Base-by-base conservation (phyloP, 2,797 vertebrate genomes). In the Prunella strophiata region DNA sequence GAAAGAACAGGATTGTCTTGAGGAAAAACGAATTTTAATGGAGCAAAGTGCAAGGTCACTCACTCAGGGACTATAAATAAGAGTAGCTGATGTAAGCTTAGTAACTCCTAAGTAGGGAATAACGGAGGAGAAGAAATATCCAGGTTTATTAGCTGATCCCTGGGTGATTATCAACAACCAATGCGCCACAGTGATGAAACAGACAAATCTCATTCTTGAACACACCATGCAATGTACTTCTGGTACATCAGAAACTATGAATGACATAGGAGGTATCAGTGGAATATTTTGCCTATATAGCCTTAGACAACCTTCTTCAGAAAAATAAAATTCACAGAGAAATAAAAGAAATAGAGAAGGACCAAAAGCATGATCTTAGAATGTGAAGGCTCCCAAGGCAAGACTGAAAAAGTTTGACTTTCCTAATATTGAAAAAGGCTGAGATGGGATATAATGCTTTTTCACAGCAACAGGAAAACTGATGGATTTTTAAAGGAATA, bases 1-100 rank as follows among this genome's bases (percentile, higher is more conserved):
- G 66, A 52, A 95, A 88, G 61, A 93, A 91, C 34, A 88, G 58
- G 27, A 85, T 38, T 34, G 61, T 76, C 61, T 85, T 85, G 65
- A 79, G 57, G 57, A 92, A 92, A 73, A 67, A 85, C 26, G 21
- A 74, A 83, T 93, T 94, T 83, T 91, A 96, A 92, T 63, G 29
- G 68, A 79, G 42, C 8, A 36, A 87, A 87, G 62, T 51, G 34
- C 78, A 93, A 93, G 72, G 71, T 95, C 87, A 83, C 13, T 73
- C 81, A 63, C 75, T 89, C 27, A 43, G 65, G 67, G 61, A 85
- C 65, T 62, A 68, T 71, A 92, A 94, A 80, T 80, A 96, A 65
- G 48, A 89, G 59, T 13, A 83, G 82, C 26, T 88, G 61, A 57
- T 85, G 21, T 74, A 92, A 91, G 25, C 65, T n/a, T 84, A 93